These are phyloP conservation scores for Apistogramma diplotaenia DNA, from an alignment of 2,113 vertebrate genomes.

Conservation along the genomic window DNA sequence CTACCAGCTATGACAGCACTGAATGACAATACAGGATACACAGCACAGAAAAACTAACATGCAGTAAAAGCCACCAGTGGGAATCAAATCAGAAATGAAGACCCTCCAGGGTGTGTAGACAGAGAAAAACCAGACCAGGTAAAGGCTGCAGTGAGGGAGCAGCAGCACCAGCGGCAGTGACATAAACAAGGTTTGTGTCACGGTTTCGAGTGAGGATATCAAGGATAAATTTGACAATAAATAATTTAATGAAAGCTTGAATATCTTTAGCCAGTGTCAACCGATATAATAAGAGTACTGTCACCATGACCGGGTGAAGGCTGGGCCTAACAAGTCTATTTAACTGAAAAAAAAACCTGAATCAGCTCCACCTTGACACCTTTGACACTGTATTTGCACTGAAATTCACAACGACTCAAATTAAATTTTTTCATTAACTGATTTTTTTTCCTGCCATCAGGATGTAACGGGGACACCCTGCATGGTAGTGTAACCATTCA, in stretches of 20 bases:
- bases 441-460: background rate
- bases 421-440: background rate
- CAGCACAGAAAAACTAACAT: background rate
- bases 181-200: background rate
- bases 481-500: background rate
- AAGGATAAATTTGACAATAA: background rate
- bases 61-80: background rate
- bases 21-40: background rate
- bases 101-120: background rate
- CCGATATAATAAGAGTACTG: background rate
- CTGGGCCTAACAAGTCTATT: background rate
- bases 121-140: background rate
- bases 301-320: background rate
- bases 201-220: background rate
- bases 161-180: background rate
- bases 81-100: conserved; percentile 23
- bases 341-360: background rate
- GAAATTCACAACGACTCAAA: background rate
- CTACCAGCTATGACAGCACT: background rate
- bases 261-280: background rate
- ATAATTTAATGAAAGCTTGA: background rate
- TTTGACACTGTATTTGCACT: background rate
- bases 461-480: background rate
- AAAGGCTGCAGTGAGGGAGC: background rate
- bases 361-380: background rate